Percentiles rank a stretch among this genome's conserved stretches.
phyloP scores from a whole-genome alignment of 2,888 invertebrate species.

The Rotaria macrura region DNA sequence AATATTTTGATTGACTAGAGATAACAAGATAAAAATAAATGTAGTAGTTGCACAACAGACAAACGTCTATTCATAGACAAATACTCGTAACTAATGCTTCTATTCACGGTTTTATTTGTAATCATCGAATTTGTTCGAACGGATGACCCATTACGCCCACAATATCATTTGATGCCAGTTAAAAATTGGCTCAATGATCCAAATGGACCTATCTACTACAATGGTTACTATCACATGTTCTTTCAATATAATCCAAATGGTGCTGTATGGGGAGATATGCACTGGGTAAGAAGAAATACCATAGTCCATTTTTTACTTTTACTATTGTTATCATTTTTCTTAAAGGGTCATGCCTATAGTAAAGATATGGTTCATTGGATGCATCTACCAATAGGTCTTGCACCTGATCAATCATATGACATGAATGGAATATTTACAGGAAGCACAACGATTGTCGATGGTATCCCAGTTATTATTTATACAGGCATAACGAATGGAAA shows the following conservation, averaged over 20 bases:
- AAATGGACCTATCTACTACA: conserved; percentile 53
- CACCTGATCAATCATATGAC: conserved; percentile 13
- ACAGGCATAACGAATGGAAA: background rate
- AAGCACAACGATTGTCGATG: conserved; percentile 9
- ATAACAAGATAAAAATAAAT: background rate
- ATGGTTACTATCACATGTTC: conserved; percentile 53
- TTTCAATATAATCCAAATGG: conserved; percentile 54
- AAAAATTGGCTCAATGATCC: conserved; percentile 55
- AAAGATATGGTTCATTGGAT: conserved; percentile 53
- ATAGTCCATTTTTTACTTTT: background rate
- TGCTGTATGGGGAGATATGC: background rate
- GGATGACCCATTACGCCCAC: conserved; percentile 29
- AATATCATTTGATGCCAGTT: conserved; percentile 32
- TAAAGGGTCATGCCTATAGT: conserved; percentile 54
- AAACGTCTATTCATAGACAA: background rate
- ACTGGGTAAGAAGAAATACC: background rate
- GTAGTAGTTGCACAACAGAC: background rate
- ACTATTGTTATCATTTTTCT: too few species aligned
- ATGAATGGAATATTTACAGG: background rate
- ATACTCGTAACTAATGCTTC: background rate
- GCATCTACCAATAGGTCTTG: conserved; percentile 51
- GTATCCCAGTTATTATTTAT: background rate
- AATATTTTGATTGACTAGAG: background rate
- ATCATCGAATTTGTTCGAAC: background rate
- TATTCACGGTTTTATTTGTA: background rate